These are phyloP conservation scores for Pelecanus crispus DNA, from an alignment of 2,113 vertebrate genomes.

Conservation along the genomic window DNA sequence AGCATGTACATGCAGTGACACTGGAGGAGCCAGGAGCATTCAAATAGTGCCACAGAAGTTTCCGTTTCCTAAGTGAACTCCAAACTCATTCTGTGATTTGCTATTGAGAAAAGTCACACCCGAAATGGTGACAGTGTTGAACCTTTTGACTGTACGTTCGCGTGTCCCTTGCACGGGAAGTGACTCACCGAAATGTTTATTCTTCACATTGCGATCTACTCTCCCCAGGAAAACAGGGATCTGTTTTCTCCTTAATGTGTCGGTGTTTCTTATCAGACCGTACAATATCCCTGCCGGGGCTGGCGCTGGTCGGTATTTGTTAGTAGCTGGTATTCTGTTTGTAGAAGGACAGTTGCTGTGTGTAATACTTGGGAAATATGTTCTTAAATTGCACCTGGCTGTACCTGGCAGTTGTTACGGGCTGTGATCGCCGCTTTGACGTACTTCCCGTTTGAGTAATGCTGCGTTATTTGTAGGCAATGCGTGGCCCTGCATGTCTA, in stretches of 20 bases:
- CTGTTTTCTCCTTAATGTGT: rapidly evolving
- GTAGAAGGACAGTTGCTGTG: not conserved
- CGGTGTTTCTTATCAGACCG: not conserved
- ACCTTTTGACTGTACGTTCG: not conserved
- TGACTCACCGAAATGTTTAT: conserved; percentile 33
- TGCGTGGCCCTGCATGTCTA: not conserved
- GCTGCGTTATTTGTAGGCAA: rapidly evolving
- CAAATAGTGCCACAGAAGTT: not conserved
- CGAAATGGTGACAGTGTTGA: not conserved
- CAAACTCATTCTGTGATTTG: not conserved
- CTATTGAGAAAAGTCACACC: not conserved
- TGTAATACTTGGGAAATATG: not conserved
- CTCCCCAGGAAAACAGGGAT: not conserved
- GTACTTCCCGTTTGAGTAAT: not conserved
- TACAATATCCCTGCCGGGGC: rapidly evolving
- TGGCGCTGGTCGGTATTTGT: not conserved
- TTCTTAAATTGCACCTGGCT: not conserved
- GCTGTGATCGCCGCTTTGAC: not conserved
- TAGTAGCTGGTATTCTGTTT: not conserved
- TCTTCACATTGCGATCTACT: not conserved
- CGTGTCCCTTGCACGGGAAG: not conserved
- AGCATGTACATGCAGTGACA: not conserved
- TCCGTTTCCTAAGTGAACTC: not conserved
- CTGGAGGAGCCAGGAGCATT: not conserved
- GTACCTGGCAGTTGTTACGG: not conserved